Conservation (phyloP, 1,140 invertebrate species). For the Andricus grossulariae region DNA sequence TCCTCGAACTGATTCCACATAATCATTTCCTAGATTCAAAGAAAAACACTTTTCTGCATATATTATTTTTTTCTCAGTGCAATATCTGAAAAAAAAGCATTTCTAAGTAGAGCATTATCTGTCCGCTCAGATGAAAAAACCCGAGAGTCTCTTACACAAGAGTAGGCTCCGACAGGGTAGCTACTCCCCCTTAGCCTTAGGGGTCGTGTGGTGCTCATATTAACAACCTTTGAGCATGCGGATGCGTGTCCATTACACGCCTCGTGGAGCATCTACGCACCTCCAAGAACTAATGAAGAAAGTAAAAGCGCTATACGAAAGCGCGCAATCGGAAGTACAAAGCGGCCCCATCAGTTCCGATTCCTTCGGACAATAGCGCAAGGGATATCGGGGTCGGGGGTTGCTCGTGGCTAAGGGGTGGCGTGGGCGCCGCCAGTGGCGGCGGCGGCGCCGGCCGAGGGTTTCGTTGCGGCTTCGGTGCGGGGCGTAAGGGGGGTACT, state of each 20-base stretch:
- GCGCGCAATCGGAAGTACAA: slow-evolving; percentile 37
- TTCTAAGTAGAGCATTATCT: neutral
- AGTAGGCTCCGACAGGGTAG: neutral
- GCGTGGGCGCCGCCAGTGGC: slow-evolving; percentile 57
- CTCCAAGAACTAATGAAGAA: slow-evolving; percentile 30
- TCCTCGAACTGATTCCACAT: no score
- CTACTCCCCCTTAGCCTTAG: neutral
- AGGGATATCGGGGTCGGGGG: slow-evolving; percentile 36
- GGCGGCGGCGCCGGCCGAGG: slow-evolving; percentile 55
- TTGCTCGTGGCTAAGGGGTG: slow-evolving; percentile 44
- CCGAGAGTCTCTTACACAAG: neutral
- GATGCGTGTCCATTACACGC: slow-evolving; percentile 24
- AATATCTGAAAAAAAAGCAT: neutral
- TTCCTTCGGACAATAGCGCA: slow-evolving; percentile 46
- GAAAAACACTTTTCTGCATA: no score
- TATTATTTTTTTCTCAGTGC: no score
- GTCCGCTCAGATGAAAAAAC: neutral
- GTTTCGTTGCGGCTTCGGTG: slow-evolving; percentile 48
- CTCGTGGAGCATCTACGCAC: neutral
- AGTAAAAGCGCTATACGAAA: slow-evolving; percentile 23
- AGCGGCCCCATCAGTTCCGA: slow-evolving; percentile 50
- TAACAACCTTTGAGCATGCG: slow-evolving; percentile 9
- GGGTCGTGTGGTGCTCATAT: slow-evolving; percentile 19
- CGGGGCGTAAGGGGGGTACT: slow-evolving; percentile 65
- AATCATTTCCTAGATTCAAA: no score